These are phyloP conservation scores for Centruroides vittatus DNA, from an alignment of 1,140 invertebrate species.

Conservation along the genomic window DNA sequence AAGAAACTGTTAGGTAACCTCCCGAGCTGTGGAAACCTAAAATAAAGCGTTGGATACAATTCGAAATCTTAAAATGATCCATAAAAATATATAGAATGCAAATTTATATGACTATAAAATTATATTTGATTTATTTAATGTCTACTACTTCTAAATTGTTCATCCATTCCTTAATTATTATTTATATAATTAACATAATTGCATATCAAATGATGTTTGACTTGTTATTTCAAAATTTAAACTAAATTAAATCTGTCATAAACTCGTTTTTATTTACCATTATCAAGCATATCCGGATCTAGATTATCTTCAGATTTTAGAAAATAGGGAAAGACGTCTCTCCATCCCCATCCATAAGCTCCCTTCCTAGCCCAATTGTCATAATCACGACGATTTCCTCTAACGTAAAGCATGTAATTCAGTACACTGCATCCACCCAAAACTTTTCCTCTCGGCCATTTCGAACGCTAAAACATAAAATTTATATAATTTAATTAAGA, in stretches of 20 bases:
- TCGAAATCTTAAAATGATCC: too few species aligned
- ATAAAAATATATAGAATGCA: too few species aligned
- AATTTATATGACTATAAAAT: too few species aligned
- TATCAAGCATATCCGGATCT: constrained; percentile 63
- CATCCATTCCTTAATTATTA: too few species aligned
- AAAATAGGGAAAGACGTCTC: constrained; percentile 54
- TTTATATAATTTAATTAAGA: too few species aligned
- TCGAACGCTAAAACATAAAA: neutral
- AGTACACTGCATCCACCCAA: constrained; percentile 69
- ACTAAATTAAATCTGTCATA: too few species aligned
- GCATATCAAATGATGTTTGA: too few species aligned
- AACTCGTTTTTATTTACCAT: constrained; percentile 22
- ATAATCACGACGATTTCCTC: constrained; percentile 83
- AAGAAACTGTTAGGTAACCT: constrained; percentile 18
- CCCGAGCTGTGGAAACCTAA: constrained; percentile 17
- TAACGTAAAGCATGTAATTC: constrained; percentile 90
- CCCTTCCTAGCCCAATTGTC: constrained; percentile 77
- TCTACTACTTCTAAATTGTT: too few species aligned
- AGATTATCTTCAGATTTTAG: constrained; percentile 66
- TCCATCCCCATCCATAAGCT: constrained; percentile 76
- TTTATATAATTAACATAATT: too few species aligned
- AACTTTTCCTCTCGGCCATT: constrained; percentile 21
- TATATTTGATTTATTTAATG: too few species aligned
- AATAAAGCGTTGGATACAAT: neutral
- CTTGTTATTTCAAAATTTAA: too few species aligned